phyloP scores from a whole-genome alignment of 2,113 vertebrate species.

The Fulmarus glacialis region DNA sequence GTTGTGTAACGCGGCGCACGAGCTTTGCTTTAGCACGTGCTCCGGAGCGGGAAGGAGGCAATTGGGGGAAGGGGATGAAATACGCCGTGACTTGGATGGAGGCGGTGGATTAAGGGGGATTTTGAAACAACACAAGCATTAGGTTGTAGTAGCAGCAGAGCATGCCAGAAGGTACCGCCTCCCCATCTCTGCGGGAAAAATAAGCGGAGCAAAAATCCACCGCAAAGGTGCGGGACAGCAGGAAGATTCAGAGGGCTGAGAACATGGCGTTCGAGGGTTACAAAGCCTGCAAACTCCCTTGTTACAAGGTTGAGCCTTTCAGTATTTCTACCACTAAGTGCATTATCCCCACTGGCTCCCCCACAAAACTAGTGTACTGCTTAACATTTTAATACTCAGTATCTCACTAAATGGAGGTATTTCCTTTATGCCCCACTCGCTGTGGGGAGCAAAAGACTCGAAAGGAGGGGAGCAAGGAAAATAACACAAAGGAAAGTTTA shows the following conservation, averaged over 20 bases:
- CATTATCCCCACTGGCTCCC: not conserved
- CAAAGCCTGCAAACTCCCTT: not conserved
- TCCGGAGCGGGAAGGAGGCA: not conserved
- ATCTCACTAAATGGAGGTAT: constrained; percentile 26
- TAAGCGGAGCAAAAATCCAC: constrained; percentile 17
- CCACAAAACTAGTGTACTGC: constrained; percentile 27
- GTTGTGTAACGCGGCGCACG: not conserved
- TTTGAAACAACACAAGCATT: constrained; percentile 22
- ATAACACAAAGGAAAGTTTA: not conserved
- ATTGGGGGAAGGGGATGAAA: not conserved
- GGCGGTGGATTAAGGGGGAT: constrained; percentile 36
- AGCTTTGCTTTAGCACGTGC: constrained; percentile 27
- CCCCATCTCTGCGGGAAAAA: not conserved
- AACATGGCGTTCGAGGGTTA: not conserved
- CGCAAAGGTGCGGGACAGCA: not conserved
- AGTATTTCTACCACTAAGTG: not conserved
- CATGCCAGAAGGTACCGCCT: not conserved
- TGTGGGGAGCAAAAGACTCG: not conserved
- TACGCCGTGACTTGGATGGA: not conserved
- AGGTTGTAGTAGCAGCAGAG: not conserved
- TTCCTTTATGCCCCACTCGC: constrained; percentile 3
- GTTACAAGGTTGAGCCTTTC: constrained; percentile 5
- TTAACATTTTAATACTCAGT: constrained; percentile 58
- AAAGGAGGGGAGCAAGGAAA: not conserved
- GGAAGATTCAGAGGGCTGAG: not conserved